A percentile compares a stretch with the other conserved stretches of the same genome.
Conservation (phyloP, 2,797 vertebrate genomes). For the Gymnopithys bicolor region DNA sequence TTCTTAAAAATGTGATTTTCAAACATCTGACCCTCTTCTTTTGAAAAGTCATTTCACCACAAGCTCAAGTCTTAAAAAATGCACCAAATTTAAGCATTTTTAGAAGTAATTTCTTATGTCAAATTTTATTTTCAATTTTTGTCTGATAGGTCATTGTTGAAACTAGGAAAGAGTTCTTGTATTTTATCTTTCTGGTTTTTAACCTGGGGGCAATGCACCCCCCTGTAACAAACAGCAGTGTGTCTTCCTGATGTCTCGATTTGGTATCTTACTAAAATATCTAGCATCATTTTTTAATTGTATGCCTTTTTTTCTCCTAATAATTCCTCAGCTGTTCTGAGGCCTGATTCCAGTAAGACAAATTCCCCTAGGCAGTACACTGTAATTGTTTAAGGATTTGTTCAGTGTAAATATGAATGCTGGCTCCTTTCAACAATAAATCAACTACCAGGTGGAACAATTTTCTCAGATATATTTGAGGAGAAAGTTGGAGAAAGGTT, state of each 20-base stretch:
- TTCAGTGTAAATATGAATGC: neutral
- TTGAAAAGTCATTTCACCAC: neutral
- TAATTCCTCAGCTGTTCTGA: neutral
- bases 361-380: neutral
- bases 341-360: neutral
- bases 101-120: neutral
- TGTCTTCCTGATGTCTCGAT: neutral
- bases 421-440: neutral
- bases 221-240: neutral
- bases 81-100: neutral
- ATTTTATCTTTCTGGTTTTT: rapidly evolving
- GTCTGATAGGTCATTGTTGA: neutral
- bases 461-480: neutral
- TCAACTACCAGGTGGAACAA: neutral
- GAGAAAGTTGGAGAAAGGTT: neutral
- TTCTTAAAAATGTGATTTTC: neutral
- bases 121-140: neutral
- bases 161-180: neutral
- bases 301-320: neutral
- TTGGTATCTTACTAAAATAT: neutral
- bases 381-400: neutral
- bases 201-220: rapidly evolving
- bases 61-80: neutral
- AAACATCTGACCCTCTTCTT: neutral
- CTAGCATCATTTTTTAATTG: neutral